Evolutionary conservation across 2,113 vertebrate genomes (phyloP).

Genomic region (Pachyramphus minor): DNA sequence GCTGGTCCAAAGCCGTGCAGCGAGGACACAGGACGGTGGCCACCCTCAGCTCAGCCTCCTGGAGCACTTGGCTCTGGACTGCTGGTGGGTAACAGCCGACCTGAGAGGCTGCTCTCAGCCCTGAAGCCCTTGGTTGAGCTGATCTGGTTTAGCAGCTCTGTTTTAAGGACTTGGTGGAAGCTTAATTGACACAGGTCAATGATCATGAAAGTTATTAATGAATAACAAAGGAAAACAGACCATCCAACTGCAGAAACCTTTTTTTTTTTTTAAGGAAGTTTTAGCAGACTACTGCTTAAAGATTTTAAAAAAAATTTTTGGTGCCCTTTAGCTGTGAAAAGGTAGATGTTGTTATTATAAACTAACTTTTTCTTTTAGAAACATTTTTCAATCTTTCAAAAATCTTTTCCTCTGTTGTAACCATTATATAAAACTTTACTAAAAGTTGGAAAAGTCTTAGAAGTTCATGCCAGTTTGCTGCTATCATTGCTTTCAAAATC

Average conservation of each 20-base stretch:
- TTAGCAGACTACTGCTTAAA: background rate
- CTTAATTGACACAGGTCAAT: background rate
- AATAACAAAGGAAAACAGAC: background rate
- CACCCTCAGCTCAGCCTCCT: background rate
- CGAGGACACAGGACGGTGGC: fast-evolving
- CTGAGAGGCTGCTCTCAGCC: background rate
- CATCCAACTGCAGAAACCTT: background rate
- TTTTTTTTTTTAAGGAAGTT: background rate
- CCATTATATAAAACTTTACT: background rate
- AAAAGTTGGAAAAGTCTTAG: background rate
- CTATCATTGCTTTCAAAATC: background rate
- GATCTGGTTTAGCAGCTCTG: background rate
- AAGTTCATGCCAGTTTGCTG: background rate
- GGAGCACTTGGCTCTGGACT: background rate
- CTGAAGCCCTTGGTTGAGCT: background rate
- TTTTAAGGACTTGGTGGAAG: background rate
- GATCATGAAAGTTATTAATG: background rate
- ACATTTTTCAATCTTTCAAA: background rate
- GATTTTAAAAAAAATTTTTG: background rate
- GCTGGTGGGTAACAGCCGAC: background rate
- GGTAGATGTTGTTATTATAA: background rate
- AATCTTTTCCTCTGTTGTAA: background rate
- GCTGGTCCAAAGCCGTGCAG: background rate
- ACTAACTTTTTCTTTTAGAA: background rate
- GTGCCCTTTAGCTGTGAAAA: background rate